Conservation (phyloP, 2,888 invertebrate species). For the Protonemura montana region DNA sequence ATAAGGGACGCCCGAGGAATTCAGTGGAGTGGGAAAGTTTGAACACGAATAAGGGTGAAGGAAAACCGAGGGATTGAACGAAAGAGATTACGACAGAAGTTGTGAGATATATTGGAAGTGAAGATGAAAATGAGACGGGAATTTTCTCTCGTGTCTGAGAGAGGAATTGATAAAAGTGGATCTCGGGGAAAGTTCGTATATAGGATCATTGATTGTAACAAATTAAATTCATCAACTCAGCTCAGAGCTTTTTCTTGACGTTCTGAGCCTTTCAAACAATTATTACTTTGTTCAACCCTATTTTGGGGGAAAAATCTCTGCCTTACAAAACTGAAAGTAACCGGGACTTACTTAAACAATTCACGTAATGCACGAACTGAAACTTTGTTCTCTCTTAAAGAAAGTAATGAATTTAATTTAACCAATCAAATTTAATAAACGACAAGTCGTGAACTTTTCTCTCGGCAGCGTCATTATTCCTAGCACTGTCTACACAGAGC, state of each 20-base stretch:
- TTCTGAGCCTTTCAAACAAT: not conserved
- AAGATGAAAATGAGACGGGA: conserved; percentile 7
- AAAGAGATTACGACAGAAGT: conserved; percentile 33
- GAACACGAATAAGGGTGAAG: conserved; percentile 15
- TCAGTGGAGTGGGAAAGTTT: not conserved
- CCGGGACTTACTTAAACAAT: not conserved
- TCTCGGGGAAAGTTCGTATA: not conserved
- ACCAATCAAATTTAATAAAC: not conserved
- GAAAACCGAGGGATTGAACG: conserved; percentile 32
- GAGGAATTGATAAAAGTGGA: not conserved
- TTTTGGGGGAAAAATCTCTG: not conserved
- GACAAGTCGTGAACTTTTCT: conserved; percentile 3
- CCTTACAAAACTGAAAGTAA: not conserved
- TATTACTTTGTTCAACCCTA: not conserved
- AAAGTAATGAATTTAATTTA: not conserved
- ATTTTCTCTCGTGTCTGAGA: not conserved
- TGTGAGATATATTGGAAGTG: conserved; percentile 23
- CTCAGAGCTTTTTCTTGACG: not conserved
- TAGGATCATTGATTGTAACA: not conserved
- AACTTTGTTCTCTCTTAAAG: not conserved
- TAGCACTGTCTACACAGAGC: not conserved
- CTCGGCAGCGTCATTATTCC: not conserved
- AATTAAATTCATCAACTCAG: not conserved
- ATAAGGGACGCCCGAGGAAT: conserved; percentile 8
- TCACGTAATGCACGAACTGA: not conserved